Conservation (phyloP, 1,140 invertebrate genomes). For the Metaphire vulgaris region DNA sequence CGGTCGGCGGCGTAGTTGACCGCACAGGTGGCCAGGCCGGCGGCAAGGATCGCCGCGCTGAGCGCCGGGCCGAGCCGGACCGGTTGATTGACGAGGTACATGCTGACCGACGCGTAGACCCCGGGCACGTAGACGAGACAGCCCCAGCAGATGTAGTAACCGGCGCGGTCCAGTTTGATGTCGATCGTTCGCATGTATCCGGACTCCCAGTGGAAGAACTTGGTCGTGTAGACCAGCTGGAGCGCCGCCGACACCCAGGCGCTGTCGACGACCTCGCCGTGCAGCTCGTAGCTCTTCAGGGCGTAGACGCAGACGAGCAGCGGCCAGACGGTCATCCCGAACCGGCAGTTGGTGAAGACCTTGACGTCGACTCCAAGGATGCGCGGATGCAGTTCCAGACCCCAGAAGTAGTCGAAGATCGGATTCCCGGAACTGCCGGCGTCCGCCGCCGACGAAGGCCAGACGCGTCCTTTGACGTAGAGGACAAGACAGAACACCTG, state of each 20-base stretch:
- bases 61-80: slow-evolving; percentile 38
- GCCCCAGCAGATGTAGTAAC: slow-evolving; percentile 61
- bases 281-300: slow-evolving; percentile 50
- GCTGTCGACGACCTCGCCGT: slow-evolving; percentile 50
- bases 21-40: slow-evolving; percentile 45
- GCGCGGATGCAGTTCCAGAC: slow-evolving; percentile 58
- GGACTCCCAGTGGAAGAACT: slow-evolving; percentile 62
- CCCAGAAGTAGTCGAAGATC: slow-evolving; percentile 59
- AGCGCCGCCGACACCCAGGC: slow-evolving; percentile 52
- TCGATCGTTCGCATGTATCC: slow-evolving; percentile 61
- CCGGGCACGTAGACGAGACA: slow-evolving; percentile 58
- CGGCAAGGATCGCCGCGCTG: slow-evolving; percentile 44
- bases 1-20: slow-evolving; percentile 56
- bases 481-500: slow-evolving; percentile 54
- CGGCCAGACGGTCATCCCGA: slow-evolving; percentile 60
- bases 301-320: slow-evolving; percentile 52
- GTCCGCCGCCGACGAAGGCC: slow-evolving; percentile 46
- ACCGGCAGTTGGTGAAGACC: slow-evolving; percentile 48
- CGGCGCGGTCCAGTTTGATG: slow-evolving; percentile 59
- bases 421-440: slow-evolving; percentile 46
- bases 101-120: slow-evolving; percentile 56
- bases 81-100: slow-evolving; percentile 56
- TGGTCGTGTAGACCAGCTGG: slow-evolving; percentile 57
- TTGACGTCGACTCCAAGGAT: slow-evolving; percentile 51
- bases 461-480: slow-evolving; percentile 49